Percentiles rank a stretch among this genome's conserved stretches.
phyloP scores from a whole-genome alignment of 2,888 invertebrate species.

The Acanthosepion lycidas region DNA sequence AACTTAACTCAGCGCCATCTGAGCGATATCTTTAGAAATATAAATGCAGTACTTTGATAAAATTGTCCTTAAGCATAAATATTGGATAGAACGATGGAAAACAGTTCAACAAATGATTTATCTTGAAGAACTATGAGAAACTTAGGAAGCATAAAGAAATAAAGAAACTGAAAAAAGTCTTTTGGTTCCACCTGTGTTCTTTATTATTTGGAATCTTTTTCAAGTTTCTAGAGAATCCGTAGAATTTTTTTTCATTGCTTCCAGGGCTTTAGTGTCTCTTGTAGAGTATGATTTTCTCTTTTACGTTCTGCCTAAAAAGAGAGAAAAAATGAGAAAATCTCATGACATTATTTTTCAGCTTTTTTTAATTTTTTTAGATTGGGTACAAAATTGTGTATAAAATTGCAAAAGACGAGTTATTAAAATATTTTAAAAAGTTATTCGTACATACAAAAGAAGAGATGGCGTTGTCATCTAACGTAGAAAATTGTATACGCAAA shows the following conservation, averaged over 20 bases:
- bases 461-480: neutral
- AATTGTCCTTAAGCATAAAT: neutral
- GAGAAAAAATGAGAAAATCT: neutral
- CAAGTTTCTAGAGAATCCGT: neutral
- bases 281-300: neutral
- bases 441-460: neutral
- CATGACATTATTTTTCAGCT: neutral
- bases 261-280: neutral
- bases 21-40: too few species aligned
- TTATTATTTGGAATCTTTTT: neutral
- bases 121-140: neutral
- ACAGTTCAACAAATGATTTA: slow-evolving; percentile 21
- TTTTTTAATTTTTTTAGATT: neutral
- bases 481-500: neutral
- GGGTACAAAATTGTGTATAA: neutral
- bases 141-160: neutral
- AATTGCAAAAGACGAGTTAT: neutral
- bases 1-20: too few species aligned
- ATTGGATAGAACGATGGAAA: neutral
- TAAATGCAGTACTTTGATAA: too few species aligned
- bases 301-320: neutral
- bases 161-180: neutral
- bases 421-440: neutral
- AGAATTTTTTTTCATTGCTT: neutral
- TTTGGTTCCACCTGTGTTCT: neutral